These are phyloP conservation scores for Ceratina australensis DNA, from an alignment of 1,140 invertebrate genomes.

Conservation along the genomic window DNA sequence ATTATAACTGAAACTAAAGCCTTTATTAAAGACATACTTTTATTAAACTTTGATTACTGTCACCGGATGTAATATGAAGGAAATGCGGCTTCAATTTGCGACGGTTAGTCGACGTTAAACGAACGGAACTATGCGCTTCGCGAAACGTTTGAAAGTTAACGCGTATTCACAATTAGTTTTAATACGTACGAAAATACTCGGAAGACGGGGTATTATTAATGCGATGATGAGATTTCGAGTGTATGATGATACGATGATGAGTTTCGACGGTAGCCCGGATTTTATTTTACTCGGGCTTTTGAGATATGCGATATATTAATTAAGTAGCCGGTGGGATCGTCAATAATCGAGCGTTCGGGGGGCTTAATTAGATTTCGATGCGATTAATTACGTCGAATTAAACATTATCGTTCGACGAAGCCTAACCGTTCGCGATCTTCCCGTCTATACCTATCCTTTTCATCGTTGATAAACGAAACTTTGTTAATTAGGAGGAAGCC, in stretches of 20 bases:
- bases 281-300: not conserved
- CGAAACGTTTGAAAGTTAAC: slow-evolving; percentile 1
- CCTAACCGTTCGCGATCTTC: slow-evolving; percentile 24
- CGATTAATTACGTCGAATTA: slow-evolving; percentile 54
- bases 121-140: slow-evolving; percentile 40
- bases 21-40: slow-evolving; percentile 36
- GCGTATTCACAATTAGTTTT: not conserved
- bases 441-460: slow-evolving; percentile 54
- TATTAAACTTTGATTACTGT: slow-evolving; percentile 30
- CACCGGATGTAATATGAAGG: slow-evolving; percentile 20
- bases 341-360: slow-evolving; percentile 66
- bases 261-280: too few species aligned
- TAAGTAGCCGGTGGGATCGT: not conserved
- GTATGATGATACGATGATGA: too few species aligned
- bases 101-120: slow-evolving; percentile 40
- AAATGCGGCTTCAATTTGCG: slow-evolving; percentile 11
- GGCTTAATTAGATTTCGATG: slow-evolving; percentile 61
- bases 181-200: too few species aligned
- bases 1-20: slow-evolving; percentile 14
- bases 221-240: too few species aligned
- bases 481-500: slow-evolving; percentile 74
- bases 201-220: too few species aligned
- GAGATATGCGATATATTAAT: not conserved
- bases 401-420: slow-evolving; percentile 29
- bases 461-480: slow-evolving; percentile 72